Base-by-base conservation (phyloP, 2,888 invertebrate species). In the Ptychoptera albimana region DNA sequence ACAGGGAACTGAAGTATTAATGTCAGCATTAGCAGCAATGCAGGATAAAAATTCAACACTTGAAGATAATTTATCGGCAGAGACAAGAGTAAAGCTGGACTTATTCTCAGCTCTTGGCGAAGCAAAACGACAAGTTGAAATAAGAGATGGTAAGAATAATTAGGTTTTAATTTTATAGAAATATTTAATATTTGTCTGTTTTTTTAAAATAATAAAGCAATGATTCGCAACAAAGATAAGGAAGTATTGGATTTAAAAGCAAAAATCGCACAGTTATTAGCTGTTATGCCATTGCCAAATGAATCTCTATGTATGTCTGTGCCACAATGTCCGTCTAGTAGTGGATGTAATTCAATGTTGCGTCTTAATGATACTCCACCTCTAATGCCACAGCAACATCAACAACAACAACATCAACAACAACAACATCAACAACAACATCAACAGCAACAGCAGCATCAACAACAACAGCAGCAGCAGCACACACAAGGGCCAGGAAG, bases 71-170 rank as follows among this genome's bases (percentile, higher is more conserved):
- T 75, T 98, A 53, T 91, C 89, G 50, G 89, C 93, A 40, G 97
- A 98, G 73, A 98, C 94, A 53, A 78, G 94, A 57, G 84, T 97
- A 67, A 98, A 98, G 71, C 77, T 96, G 57, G 97, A 98, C 71
- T 77, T 98, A 59, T 93, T 97, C 69, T 89, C 92, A 51, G 96
- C 96, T 51, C 79, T 97, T 43, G 94, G 94, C 34, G 94, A 92
- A 63, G 92, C 89, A 51, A 92, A 92, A 66, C 74, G 92, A 45
- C 84, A 87, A 64, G 72, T 92, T 57, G 84, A 83, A 68, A 81
- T 88, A 61, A 77, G 81, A 67, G 86, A 88, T 56, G 78, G 89
- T 89, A 64, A 71, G 75, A 69, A 44, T 35, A 9, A 30, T 39
- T 11, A 37, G 11, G 4, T 35, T 6, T 16, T 44, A 29, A 31